Base-by-base conservation (phyloP, 2,888 invertebrate genomes). In the Apeira syringaria region DNA sequence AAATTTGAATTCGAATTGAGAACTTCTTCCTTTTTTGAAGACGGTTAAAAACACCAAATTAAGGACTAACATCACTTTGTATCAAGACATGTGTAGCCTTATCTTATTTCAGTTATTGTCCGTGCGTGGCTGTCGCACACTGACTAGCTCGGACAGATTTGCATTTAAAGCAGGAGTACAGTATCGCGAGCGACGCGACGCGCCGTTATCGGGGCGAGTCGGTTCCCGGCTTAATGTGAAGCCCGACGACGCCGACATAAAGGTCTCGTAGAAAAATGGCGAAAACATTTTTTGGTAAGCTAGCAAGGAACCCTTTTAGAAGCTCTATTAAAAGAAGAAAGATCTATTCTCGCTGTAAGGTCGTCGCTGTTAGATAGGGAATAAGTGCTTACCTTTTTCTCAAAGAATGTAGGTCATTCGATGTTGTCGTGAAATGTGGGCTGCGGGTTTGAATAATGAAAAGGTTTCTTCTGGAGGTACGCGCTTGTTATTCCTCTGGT, bases 301-400 rank as follows among this genome's bases (percentile, higher is more conserved):
- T 56, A 52, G 51, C 59, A 53, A 59, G 64, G 60, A 62, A 72
- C 70, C 71, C 68, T 73, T 76, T 74, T 66, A 67, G 64, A 53
- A 56, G 64, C 58, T 70, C 68, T 72, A 67, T 74, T 75, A 71
- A 68, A 70, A 68, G 63, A 63, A 69, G 68, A 68, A 64, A 68
- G 69, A 72, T 68, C 64, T 71, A 65, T 72, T 61, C 60, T 52
- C 47, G 50, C 36, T 41, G 66, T 68, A 53, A 56, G 57, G 57
- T 55, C 59, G 56, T 56, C 57, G 57, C 53, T 50, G 54, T 52
- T 58, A 51, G 60, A 56, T 60, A 57, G 50, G 45, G 53, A 61
- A 62, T 59, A 62, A 53, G 48, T 54, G 52, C 43, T 53, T 54
- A 53, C 60, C 53, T 64, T 46, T 45, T 46, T 60, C 50, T 53